Conservation (phyloP, 2,888 invertebrate genomes). For the Tetropium fuscum region DNA sequence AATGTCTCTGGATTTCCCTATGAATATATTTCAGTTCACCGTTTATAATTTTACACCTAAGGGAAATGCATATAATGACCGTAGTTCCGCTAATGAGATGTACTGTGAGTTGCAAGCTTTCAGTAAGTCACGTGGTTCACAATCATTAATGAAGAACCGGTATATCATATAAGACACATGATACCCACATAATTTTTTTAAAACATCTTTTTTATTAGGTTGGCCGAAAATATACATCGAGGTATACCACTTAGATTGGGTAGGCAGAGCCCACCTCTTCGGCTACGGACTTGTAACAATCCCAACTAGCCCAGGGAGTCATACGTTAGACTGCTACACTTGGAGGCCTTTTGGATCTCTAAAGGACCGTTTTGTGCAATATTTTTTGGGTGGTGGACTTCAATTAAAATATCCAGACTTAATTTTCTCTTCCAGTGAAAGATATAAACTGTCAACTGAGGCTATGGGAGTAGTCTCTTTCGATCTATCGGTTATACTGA, state of each 20-base stretch:
- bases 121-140: no score
- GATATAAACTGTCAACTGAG: slow-evolving; percentile 85
- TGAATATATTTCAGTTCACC: no score
- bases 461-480: slow-evolving; percentile 86
- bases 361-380: slow-evolving; percentile 49
- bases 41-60: no score
- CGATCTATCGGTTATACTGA: slow-evolving; percentile 72
- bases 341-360: slow-evolving; percentile 83
- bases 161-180: no score
- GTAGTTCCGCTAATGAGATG: no score
- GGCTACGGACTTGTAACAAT: slow-evolving; percentile 89
- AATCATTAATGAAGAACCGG: no score
- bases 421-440: slow-evolving; percentile 69
- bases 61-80: no score
- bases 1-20: no score
- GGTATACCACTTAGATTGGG: slow-evolving; percentile 92
- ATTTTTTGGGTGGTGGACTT: slow-evolving; percentile 67
- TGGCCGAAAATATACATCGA: slow-evolving; percentile 97
- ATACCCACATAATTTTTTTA: no score
- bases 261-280: slow-evolving; percentile 88
- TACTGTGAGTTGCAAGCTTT: no score
- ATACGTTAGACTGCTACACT: slow-evolving; percentile 82
- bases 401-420: slow-evolving; percentile 71
- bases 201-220: slow-evolving; percentile 68
- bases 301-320: slow-evolving; percentile 85